Base-by-base conservation (phyloP, 2,113 vertebrate species). In the Peromyscus polionotus region DNA sequence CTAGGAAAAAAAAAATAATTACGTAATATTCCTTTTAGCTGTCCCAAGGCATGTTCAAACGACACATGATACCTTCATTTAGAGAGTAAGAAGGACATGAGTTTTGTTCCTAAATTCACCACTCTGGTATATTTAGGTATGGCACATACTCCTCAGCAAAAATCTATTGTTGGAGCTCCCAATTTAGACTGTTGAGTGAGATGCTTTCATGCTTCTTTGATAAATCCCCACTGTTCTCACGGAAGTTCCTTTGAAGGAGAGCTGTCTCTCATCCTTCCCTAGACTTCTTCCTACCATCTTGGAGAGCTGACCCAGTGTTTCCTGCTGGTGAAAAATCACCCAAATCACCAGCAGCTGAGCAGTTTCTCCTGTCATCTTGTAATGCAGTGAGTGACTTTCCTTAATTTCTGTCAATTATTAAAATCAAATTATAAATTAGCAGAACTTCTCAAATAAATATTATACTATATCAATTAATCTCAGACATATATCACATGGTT, bases 381-480 rank as follows among this genome's bases (percentile, higher is more conserved):
- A 54, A 68, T 17, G 42, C 28, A 54, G 13, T 2, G n/a, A 54
- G 17, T 3, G 9, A 68, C 39, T 59, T 80, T 57, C 14, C 14
- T 81, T 76, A 70, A 76, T 57, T 86, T 7, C 1, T 85, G 33
- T 26, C 42, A 61, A 92, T 54, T 33, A 11, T 10, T 42, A 91
- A 22, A 92, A 0, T 45, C 16, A 61, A 93, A 76, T 48, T 3
- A 24, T 45, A 73, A 73, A 57, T 91, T 48, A 86, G 24, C 12
- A 83, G 24, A 95, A 26, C 5, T 59, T 59, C 79, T 17, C 33
- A 95, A 96, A 80, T 8, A 19, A 94, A 73, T 31, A 63, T 9
- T 90, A 7, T 0, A 75, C 67, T 83, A 91, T 95, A 79, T 63
- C 85, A 95, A 83, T 45, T 94, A 65, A 92, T 90, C 45, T 90